Evolutionary conservation across 2,797 vertebrate genomes (phyloP), one percentile per base, ranked within the genome.

Genomic region (Gambusia yucatana): DNA sequence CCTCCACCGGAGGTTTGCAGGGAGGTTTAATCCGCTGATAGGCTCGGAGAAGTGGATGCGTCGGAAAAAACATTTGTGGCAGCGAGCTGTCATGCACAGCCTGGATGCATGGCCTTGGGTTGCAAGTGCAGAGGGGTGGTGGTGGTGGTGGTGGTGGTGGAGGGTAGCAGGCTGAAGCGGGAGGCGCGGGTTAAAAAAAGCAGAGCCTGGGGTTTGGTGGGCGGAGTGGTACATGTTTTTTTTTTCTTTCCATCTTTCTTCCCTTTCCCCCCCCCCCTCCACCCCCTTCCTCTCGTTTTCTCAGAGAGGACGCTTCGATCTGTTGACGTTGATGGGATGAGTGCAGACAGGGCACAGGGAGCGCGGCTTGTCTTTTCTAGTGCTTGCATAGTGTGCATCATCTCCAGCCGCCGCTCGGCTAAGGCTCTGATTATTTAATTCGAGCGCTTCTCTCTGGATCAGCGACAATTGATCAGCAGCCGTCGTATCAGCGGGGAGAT

Each of bases 41-140:
- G 95, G 95, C 91, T 96, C 95, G 95, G 80, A 84, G 93, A 93
- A 96, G 94, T 96, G 93, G 94, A 96, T 95, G 94, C 91, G 95
- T 96, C 95, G 94, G 94, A 36, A 39, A 97, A 97, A 97, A 94
- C 96, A 96, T 94, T 95, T 96, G 93, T 96, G 96, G 96, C 96
- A 97, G 93, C 81, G 87, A 94, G 89, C 93, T 94, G 93, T 96
- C 93, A 92, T 89, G 91, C 93, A 95, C 93, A 95, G 94, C 92
- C 92, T 86, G 91, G 89, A 91, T 61, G 82, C 89, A 92, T 94
- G 92, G 94, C 94, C 93, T 94, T 93, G 92, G 93, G 94, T 92
- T 91, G 92, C 79, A 81, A 91, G 90, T 74, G 79, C 84, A 92
- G 90, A 82, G 83, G 85, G 88, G 39, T 69, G 65, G 39, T 69